Conservation (phyloP, 2,113 vertebrate genomes). For the Fulica atra region DNA sequence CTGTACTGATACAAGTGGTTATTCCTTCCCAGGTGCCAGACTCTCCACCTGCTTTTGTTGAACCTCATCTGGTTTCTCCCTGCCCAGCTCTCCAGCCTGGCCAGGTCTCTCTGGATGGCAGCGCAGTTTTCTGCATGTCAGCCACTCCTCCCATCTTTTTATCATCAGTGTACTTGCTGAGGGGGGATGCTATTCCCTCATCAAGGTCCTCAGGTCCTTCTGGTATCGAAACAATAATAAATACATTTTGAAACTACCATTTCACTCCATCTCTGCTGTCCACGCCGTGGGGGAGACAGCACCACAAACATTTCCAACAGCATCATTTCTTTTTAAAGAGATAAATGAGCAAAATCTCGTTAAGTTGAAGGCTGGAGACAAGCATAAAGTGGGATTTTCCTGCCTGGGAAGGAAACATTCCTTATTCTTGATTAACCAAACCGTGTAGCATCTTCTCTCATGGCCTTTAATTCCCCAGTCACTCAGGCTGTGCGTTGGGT, state of each 20-base stretch:
- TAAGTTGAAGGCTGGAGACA: neutral
- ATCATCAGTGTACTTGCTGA: too few relatives aligned
- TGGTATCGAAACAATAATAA: neutral
- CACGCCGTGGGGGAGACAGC: accelerated
- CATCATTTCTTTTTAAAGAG: neutral
- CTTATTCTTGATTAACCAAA: neutral
- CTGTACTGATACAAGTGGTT: too few relatives aligned
- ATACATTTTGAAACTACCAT: too few relatives aligned
- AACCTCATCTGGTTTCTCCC: too few relatives aligned
- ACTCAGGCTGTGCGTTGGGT: accelerated
- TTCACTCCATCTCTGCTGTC: neutral
- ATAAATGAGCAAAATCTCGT: constrained; percentile 2
- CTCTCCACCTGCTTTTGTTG: too few relatives aligned
- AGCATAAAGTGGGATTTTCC: constrained; percentile 5
- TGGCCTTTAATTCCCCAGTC: neutral
- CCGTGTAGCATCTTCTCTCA: neutral
- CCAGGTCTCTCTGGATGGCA: too few relatives aligned
- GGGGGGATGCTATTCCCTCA: too few relatives aligned
- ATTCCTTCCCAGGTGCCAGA: too few relatives aligned
- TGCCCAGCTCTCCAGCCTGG: too few relatives aligned
- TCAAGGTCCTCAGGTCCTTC: neutral
- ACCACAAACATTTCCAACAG: neutral
- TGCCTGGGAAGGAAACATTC: neutral
- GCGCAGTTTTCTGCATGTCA: too few relatives aligned
- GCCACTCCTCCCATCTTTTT: too few relatives aligned